Percentiles rank a stretch among this genome's conserved stretches.
phyloP scores from a whole-genome alignment of 2,888 invertebrate species.

The Catocala sponsa region DNA sequence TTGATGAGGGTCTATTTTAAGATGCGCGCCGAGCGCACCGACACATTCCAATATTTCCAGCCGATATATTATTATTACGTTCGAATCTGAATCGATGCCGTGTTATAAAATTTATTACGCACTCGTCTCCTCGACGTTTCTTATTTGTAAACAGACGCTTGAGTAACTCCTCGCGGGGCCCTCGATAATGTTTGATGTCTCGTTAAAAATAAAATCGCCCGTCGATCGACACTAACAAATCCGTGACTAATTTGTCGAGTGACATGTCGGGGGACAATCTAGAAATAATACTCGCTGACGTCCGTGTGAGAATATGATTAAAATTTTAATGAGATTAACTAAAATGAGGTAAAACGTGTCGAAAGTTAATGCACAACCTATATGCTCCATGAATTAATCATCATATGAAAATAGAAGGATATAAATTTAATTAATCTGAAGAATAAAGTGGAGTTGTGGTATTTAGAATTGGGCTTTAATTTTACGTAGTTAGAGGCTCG shows the following conservation, averaged over 20 bases:
- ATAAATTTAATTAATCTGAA: constrained; percentile 52
- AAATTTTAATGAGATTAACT: constrained; percentile 81
- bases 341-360: constrained; percentile 51
- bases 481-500: constrained; percentile 60
- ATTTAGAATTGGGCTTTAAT: constrained; percentile 56
- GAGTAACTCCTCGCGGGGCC: constrained; percentile 74
- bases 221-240: constrained; percentile 83
- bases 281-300: constrained; percentile 76
- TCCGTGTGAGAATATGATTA: constrained; percentile 71
- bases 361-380: constrained; percentile 50
- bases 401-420: constrained; percentile 43
- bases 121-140: constrained; percentile 81
- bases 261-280: constrained; percentile 74
- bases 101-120: constrained; percentile 87
- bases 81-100: constrained; percentile 83
- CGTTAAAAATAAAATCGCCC: constrained; percentile 85
- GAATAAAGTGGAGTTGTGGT: constrained; percentile 51
- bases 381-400: constrained; percentile 33
- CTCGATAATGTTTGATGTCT: constrained; percentile 86
- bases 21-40: constrained; percentile 83
- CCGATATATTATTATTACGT: constrained; percentile 87
- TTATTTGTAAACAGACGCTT: constrained; percentile 86
- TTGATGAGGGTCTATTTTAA: constrained; percentile 87
- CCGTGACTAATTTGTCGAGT: constrained; percentile 85
- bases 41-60: constrained; percentile 85